Evolutionary conservation across 2,888 invertebrate genomes (phyloP).

Genomic region (Timema cristinae): DNA sequence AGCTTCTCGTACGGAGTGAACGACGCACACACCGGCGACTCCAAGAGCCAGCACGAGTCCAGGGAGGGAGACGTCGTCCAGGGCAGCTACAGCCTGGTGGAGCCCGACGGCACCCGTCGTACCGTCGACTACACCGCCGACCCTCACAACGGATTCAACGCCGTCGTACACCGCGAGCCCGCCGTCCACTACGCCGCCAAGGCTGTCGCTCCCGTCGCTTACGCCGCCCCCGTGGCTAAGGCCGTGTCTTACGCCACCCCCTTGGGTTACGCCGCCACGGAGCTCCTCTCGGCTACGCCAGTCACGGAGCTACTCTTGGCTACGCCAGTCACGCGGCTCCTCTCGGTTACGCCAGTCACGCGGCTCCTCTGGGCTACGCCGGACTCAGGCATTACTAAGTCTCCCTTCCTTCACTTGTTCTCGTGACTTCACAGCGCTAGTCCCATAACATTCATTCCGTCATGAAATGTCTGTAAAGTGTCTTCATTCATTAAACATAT

Average conservation of each 20-base stretch:
- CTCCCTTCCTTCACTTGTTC: too few species aligned
- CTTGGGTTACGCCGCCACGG: slow-evolving; percentile 24
- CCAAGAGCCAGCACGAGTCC: slow-evolving; percentile 24
- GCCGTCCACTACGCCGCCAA: slow-evolving; percentile 41
- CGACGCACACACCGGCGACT: slow-evolving; percentile 27
- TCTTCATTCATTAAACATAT: too few species aligned
- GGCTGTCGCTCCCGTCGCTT: slow-evolving; percentile 31
- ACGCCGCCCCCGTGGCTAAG: slow-evolving; percentile 30
- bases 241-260: slow-evolving; percentile 27
- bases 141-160: slow-evolving; percentile 29
- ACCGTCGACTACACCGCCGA: slow-evolving; percentile 40
- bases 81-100: slow-evolving; percentile 28
- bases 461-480: too few species aligned
- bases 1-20: slow-evolving; percentile 26
- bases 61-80: slow-evolving; percentile 29
- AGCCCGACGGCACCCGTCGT: slow-evolving; percentile 28
- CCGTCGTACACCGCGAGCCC: slow-evolving; percentile 31
- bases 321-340: slow-evolving; percentile 34
- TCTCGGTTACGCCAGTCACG: slow-evolving; percentile 26
- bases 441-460: too few species aligned
- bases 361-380: slow-evolving; percentile 34
- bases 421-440: too few species aligned
- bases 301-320: slow-evolving; percentile 27
- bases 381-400: background rate
- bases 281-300: slow-evolving; percentile 33